Conservation (phyloP, 2,797 vertebrate species). For the Anas flavirostris region DNA sequence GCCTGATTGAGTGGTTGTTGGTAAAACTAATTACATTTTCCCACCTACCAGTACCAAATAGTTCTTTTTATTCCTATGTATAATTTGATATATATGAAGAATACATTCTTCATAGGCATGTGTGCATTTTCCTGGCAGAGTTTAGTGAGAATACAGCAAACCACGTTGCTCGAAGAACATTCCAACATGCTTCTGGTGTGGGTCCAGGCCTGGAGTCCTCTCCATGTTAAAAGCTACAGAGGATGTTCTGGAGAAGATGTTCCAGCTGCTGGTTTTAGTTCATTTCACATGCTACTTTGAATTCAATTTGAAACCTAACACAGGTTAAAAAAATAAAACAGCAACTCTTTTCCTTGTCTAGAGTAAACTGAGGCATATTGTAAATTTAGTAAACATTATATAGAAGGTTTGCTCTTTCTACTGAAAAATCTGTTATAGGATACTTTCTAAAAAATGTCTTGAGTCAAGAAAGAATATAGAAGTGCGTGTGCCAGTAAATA, state of each 20-base stretch:
- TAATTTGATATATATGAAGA: background rate
- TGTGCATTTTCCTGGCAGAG: background rate
- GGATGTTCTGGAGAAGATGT: background rate
- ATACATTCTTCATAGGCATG: background rate
- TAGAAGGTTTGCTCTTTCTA: background rate
- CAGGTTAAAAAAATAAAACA: background rate
- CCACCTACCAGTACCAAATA: background rate
- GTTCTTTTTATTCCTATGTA: background rate
- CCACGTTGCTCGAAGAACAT: background rate
- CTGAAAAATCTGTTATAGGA: background rate
- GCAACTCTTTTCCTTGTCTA: background rate
- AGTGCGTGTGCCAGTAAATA: background rate
- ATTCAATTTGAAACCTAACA: background rate
- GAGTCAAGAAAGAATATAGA: background rate
- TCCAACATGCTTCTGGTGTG: background rate
- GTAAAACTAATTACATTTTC: conserved; percentile 27
- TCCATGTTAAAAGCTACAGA: background rate
- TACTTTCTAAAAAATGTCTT: background rate
- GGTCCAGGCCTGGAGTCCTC: background rate
- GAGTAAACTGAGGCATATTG: background rate
- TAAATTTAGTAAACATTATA: background rate
- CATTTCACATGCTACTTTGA: background rate
- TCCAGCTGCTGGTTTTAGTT: background rate
- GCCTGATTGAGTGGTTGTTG: background rate
- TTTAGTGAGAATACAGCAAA: background rate